A percentile compares a stretch with the other conserved stretches of the same genome.
Evolutionary conservation across 2,797 vertebrate species (phyloP).

Genomic region (Hydrolagus colliei): DNA sequence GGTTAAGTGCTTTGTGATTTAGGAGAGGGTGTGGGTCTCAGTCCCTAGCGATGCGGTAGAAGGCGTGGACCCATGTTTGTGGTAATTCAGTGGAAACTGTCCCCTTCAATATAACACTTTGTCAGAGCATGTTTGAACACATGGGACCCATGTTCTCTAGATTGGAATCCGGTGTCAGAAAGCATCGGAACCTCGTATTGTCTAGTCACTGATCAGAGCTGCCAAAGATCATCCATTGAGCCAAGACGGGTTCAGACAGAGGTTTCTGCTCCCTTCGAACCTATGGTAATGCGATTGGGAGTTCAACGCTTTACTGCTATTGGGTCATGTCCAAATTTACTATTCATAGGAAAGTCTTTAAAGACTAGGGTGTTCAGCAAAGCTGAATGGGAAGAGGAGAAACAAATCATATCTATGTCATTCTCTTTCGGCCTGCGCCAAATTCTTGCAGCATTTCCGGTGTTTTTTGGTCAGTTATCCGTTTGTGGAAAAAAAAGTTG

Average conservation of each 20-base stretch:
- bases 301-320: constrained; percentile 9
- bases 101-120: not conserved
- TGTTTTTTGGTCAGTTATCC: not conserved
- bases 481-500: not conserved
- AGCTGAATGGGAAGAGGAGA: not conserved
- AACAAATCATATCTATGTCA: constrained; percentile 12
- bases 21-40: not conserved
- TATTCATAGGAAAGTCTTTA: not conserved
- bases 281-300: constrained; percentile 1
- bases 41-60: not conserved
- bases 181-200: not conserved
- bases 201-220: not conserved
- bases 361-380: not conserved
- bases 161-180: not conserved
- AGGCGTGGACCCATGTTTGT: not conserved
- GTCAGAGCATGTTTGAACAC: not conserved
- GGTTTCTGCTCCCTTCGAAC: not conserved
- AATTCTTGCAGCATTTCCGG: not conserved
- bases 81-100: not conserved
- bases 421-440: constrained; percentile 15
- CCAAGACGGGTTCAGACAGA: not conserved
- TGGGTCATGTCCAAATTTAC: constrained; percentile 8
- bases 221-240: not conserved
- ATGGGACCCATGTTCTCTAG: not conserved
- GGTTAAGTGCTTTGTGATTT: not conserved